Conservation (phyloP, 2,888 invertebrate genomes). For the Neria commutata region DNA sequence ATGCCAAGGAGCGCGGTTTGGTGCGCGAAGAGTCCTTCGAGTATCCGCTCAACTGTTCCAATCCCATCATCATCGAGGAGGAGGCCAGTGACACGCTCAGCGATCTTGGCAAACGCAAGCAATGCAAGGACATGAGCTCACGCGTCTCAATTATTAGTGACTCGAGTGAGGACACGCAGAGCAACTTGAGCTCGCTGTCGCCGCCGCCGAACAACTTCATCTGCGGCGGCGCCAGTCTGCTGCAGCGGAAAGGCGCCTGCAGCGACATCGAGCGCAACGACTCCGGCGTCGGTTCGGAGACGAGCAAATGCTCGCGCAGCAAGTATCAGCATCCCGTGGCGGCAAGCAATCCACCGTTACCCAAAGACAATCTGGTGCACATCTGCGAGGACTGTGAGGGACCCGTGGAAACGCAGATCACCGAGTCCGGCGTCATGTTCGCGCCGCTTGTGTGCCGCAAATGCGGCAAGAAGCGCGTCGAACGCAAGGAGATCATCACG, state of each 20-base stretch:
- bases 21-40: constrained; percentile 75
- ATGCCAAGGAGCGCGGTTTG: constrained; percentile 79
- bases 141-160: constrained; percentile 83
- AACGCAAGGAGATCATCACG: constrained; percentile 91
- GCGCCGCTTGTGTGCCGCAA: constrained; percentile 85
- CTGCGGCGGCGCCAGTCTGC: constrained; percentile 26
- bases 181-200: constrained; percentile 66
- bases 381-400: constrained; percentile 88
- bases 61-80: constrained; percentile 64
- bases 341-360: constrained; percentile 51
- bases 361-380: constrained; percentile 69
- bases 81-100: constrained; percentile 69
- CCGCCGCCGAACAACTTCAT: constrained; percentile 48
- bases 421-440: constrained; percentile 74
- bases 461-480: constrained; percentile 85
- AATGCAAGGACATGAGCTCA: constrained; percentile 63
- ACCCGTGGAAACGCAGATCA: constrained; percentile 75
- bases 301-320: constrained; percentile 84
- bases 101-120: constrained; percentile 63
- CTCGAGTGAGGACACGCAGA: constrained; percentile 80
- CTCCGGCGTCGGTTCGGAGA: constrained; percentile 91
- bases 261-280: constrained; percentile 87
- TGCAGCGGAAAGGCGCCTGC: constrained; percentile 63
- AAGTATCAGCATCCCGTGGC: constrained; percentile 68
- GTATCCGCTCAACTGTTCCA: constrained; percentile 67